Conservation (phyloP, 2,888 invertebrate genomes). For the Toxonevra muliebris region DNA sequence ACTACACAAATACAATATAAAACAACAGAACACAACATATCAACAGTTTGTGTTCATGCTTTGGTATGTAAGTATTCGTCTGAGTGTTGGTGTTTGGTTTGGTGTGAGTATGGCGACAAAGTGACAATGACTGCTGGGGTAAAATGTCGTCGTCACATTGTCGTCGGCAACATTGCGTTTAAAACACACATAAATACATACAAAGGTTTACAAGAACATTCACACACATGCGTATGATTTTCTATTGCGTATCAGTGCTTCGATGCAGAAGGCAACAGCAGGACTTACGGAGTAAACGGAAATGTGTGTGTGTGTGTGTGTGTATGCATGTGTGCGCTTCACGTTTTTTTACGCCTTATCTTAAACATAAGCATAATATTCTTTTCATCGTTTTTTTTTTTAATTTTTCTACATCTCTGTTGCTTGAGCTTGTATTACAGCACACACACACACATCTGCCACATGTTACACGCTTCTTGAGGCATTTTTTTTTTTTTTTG, state of each 20-base stretch:
- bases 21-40: constrained; percentile 14
- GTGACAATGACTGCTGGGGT: constrained; percentile 7
- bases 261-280: no score
- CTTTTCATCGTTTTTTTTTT: no score
- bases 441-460: background rate
- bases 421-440: background rate
- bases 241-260: no score
- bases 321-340: no score
- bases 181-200: background rate
- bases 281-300: no score
- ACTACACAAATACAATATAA: constrained; percentile 33
- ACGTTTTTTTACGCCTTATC: no score
- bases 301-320: no score
- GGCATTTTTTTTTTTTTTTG: constrained; percentile 17
- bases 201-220: no score
- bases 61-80: background rate
- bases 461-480: background rate
- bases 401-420: no score
- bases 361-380: no score
- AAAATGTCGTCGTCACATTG: constrained; percentile 16
- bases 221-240: no score
- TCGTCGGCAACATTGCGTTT: background rate
- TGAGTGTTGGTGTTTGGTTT: background rate
- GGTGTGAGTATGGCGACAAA: background rate
- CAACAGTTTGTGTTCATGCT: constrained; percentile 31